A percentile compares a stretch with the other conserved stretches of the same genome.
Evolutionary conservation across 2,888 invertebrate genomes (phyloP).

Genomic region (Uropetala carovei): DNA sequence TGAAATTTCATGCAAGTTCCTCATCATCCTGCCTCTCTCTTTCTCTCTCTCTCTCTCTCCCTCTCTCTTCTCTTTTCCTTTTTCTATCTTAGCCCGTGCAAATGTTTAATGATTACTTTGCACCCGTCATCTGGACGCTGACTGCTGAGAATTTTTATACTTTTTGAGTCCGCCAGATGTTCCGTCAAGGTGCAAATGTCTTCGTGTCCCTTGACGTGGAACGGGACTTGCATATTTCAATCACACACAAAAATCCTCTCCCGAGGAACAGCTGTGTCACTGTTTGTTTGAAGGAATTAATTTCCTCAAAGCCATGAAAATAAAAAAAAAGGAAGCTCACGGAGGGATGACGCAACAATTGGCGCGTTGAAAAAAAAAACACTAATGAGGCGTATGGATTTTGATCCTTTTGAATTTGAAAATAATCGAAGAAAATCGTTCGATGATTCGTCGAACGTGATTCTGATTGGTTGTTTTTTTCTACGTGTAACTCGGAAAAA

Average conservation of each 20-base stretch:
- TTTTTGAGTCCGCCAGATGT: slow-evolving; percentile 56
- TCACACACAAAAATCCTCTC: slow-evolving; percentile 49
- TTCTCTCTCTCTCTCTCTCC: background rate
- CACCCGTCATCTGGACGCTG: slow-evolving; percentile 52
- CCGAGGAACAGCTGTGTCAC: slow-evolving; percentile 47
- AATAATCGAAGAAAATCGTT: background rate
- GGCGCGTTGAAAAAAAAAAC: background rate
- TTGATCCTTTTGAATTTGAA: background rate
- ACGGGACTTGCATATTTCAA: slow-evolving; percentile 54
- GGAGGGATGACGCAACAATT: slow-evolving; percentile 31
- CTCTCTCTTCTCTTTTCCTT: background rate
- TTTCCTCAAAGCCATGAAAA: background rate
- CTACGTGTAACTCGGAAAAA: too few relatives aligned
- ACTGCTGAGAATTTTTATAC: slow-evolving; percentile 29
- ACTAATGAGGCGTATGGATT: background rate
- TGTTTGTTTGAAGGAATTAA: slow-evolving; percentile 52
- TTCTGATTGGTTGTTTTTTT: too few relatives aligned
- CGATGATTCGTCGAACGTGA: too few relatives aligned
- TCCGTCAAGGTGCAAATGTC: background rate
- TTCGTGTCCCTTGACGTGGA: slow-evolving; percentile 34
- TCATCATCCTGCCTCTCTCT: background rate
- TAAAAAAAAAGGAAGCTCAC: background rate
- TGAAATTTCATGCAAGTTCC: slow-evolving; percentile 8
- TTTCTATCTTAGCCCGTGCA: slow-evolving; percentile 33
- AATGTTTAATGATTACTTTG: slow-evolving; percentile 64